These are phyloP conservation scores for Eudyptes chrysolophus DNA, from an alignment of 2,113 vertebrate genomes.

Conservation along the genomic window DNA sequence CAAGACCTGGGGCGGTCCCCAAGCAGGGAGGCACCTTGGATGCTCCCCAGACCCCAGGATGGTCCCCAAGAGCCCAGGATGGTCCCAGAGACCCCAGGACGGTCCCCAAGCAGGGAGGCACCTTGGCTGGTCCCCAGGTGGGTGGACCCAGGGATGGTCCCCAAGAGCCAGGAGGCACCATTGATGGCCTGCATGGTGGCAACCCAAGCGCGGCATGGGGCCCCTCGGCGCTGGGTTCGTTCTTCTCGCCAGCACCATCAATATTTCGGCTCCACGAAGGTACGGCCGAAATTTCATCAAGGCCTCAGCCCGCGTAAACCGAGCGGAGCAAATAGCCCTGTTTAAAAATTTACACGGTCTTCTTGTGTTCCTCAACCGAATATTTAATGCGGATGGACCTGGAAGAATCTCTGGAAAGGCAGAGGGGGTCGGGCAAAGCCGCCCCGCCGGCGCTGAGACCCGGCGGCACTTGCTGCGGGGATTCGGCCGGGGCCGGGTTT, in stretches of 20 bases:
- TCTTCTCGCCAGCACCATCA: not conserved
- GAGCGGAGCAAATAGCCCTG: not conserved
- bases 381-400: fast-evolving
- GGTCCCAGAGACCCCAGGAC: not conserved
- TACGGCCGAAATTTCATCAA: fast-evolving
- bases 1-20: not conserved
- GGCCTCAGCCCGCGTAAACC: not conserved
- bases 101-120: not conserved
- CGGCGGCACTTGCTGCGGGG: not conserved
- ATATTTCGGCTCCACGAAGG: fast-evolving
- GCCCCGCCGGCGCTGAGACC: not conserved
- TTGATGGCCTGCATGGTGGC: not conserved
- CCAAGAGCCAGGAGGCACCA: not conserved
- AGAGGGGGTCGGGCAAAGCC: not conserved
- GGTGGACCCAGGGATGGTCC: not conserved
- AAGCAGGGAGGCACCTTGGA: not conserved
- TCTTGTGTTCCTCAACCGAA: not conserved
- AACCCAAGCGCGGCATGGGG: fast-evolving
- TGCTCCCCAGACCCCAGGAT: not conserved
- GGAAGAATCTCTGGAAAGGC: not conserved
- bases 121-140: not conserved
- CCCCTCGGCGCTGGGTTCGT: fast-evolving
- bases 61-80: not conserved
- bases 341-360: not conserved
- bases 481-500: not conserved